phyloP scores from a whole-genome alignment of 2,888 invertebrate genomes.

The Cataglyphis rosenhaueri region DNA sequence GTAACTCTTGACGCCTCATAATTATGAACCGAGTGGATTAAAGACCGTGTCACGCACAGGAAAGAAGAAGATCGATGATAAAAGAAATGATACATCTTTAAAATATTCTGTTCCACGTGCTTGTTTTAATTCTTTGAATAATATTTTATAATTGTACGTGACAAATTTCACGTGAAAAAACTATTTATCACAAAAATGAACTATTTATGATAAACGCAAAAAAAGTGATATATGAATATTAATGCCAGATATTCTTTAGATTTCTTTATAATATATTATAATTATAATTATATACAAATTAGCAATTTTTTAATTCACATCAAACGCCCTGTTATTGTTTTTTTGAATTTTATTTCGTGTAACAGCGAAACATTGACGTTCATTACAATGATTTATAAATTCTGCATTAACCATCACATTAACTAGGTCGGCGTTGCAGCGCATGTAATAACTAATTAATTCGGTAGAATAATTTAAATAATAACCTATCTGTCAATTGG shows the following conservation, averaged over 20 bases:
- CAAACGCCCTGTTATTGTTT: neutral
- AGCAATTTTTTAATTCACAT: neutral
- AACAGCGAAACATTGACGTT: constrained; percentile 15
- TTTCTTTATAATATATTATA: neutral
- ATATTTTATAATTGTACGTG: neutral
- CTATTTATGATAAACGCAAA: neutral
- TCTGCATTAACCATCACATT: constrained; percentile 42
- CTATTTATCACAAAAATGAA: neutral
- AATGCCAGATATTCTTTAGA: neutral
- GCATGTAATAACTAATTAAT: constrained; percentile 51
- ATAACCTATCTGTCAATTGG: constrained; percentile 34
- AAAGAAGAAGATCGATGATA: neutral
- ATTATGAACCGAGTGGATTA: constrained; percentile 27
- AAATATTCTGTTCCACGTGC: neutral
- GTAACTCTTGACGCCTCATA: constrained; percentile 24
- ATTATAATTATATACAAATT: neutral
- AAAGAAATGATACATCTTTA: neutral
- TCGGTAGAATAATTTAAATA: constrained; percentile 49
- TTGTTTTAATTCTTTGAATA: neutral
- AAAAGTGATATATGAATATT: neutral
- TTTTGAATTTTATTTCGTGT: constrained; percentile 20
- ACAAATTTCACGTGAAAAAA: neutral
- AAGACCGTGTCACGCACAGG: neutral
- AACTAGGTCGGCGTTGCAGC: constrained; percentile 3
- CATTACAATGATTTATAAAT: constrained; percentile 46